These are phyloP conservation scores for Drosophila albomicans DNA, from an alignment of 1,140 invertebrate genomes.

Conservation along the genomic window DNA sequence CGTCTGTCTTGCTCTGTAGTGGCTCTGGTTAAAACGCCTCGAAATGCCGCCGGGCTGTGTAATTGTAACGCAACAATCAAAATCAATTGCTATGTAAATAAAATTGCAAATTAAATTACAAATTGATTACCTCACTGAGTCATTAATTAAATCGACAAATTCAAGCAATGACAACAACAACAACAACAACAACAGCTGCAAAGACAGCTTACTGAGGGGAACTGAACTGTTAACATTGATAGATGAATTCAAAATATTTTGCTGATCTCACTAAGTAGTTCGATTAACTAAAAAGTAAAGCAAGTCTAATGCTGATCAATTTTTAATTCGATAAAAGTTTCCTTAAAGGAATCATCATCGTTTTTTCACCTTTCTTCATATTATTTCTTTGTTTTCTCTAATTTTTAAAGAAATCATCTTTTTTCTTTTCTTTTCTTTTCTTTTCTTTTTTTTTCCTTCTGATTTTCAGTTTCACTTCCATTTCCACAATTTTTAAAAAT, in stretches of 20 bases:
- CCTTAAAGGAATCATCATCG: too few species aligned
- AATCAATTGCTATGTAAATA: constrained; percentile 82
- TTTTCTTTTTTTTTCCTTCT: too few species aligned
- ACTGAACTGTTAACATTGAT: neutral
- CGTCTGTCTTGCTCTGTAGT: constrained; percentile 5
- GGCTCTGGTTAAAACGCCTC: constrained; percentile 47
- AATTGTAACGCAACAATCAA: constrained; percentile 82
- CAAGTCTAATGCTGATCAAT: too few species aligned
- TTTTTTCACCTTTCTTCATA: too few species aligned
- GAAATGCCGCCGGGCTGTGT: constrained; percentile 61
- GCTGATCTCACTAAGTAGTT: constrained; percentile 8
- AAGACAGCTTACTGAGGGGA: neutral
- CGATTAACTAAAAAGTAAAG: neutral
- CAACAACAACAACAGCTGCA: neutral
- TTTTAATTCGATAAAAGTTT: too few species aligned
- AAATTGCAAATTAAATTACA: constrained; percentile 82
- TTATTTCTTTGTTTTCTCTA: too few species aligned
- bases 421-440: too few species aligned
- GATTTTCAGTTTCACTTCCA: too few species aligned
- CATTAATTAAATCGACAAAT: constrained; percentile 71
- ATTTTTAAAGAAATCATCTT: too few species aligned
- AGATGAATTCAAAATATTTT: neutral
- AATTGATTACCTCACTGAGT: constrained; percentile 83
- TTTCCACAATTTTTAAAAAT: too few species aligned
- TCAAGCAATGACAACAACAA: constrained; percentile 9